Evolutionary conservation across 1,140 invertebrate genomes (phyloP).

Genomic region (Conus betulinus): DNA sequence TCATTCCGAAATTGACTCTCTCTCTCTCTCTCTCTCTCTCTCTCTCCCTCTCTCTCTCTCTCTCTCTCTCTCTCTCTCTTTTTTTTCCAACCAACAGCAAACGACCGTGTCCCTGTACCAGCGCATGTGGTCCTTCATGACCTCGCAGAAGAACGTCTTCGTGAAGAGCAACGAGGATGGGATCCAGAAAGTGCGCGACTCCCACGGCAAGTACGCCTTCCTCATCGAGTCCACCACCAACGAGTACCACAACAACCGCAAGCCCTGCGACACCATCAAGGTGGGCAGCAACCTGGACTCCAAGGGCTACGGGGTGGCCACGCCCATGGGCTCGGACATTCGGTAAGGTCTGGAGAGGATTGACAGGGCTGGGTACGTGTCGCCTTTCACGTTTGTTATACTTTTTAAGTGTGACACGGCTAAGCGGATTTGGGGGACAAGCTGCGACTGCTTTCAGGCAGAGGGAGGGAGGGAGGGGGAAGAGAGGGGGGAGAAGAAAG

Average conservation of each 20-base stretch:
- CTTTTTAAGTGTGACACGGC: too few relatives aligned
- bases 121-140: conserved; percentile 98
- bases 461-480: too few relatives aligned
- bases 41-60: neutral
- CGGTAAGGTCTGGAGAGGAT: conserved; percentile 79
- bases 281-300: conserved; percentile 92
- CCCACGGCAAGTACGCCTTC: conserved; percentile 90
- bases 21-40: too few relatives aligned
- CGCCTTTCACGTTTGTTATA: too few relatives aligned
- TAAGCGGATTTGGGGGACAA: too few relatives aligned
- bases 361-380: too few relatives aligned
- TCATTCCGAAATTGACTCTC: too few relatives aligned
- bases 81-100: conserved; percentile 19
- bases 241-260: conserved; percentile 93
- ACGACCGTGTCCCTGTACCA: conserved; percentile 92
- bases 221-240: conserved; percentile 98
- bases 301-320: conserved; percentile 97
- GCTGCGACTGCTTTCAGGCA: too few relatives aligned
- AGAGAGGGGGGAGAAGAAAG: too few relatives aligned
- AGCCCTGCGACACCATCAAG: conserved; percentile 96
- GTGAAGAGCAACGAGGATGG: conserved; percentile 62
- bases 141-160: conserved; percentile 69
- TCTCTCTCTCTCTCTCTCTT: neutral
- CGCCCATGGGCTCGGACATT: conserved; percentile 91
- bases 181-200: conserved; percentile 62